Conservation (phyloP, 1,140 invertebrate genomes). For the Microplitis demolitor region DNA sequence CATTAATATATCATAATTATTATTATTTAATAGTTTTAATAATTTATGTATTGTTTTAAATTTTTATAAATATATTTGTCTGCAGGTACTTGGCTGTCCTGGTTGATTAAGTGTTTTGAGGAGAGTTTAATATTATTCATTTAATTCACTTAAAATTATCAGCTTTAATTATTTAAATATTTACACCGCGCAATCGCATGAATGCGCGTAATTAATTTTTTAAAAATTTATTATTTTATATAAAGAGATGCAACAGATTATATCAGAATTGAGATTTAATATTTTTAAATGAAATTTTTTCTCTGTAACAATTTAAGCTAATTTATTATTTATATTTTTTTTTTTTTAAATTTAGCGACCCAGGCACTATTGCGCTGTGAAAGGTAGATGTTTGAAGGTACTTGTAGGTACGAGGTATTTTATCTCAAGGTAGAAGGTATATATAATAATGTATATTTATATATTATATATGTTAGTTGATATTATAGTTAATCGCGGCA, state of each 20-base stretch:
- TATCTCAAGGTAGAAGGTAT: slow-evolving; percentile 53
- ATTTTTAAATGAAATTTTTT: not conserved
- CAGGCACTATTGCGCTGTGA: slow-evolving; percentile 59
- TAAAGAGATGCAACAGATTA: not conserved
- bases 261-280: not conserved
- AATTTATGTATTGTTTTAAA: slow-evolving; percentile 24
- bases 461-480: slow-evolving; percentile 18
- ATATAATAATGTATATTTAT: slow-evolving; percentile 28
- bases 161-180: not conserved
- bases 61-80: slow-evolving; percentile 56
- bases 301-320: slow-evolving; percentile 27
- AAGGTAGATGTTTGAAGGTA: slow-evolving; percentile 58
- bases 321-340: slow-evolving; percentile 22
- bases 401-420: slow-evolving; percentile 61
- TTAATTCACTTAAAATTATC: not conserved
- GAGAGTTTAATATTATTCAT: slow-evolving; percentile 11
- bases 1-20: not conserved
- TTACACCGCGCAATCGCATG: no score
- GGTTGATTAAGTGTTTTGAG: slow-evolving; percentile 38
- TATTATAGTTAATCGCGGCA: not conserved
- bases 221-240: no score
- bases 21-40: not conserved
- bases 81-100: slow-evolving; percentile 56
- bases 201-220: no score
- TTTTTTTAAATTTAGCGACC: slow-evolving; percentile 39